A percentile compares a stretch with the other conserved stretches of the same genome.
These are phyloP conservation scores for Xiphophorus hellerii DNA, from an alignment of 2,113 vertebrate species.

Conservation along the genomic window DNA sequence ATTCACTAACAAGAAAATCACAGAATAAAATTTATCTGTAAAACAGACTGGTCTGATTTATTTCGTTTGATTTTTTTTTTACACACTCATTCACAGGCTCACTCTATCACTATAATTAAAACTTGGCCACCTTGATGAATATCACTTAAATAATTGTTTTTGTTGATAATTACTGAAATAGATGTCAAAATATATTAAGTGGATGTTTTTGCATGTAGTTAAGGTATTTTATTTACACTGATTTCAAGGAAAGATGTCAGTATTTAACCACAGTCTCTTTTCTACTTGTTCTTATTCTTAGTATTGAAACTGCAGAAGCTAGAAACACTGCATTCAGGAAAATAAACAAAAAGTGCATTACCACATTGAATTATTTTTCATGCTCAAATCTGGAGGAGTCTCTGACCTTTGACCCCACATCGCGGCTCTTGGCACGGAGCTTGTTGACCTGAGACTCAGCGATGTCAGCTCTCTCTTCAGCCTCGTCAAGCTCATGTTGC, in stretches of 20 bases:
- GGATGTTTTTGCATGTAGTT: not conserved
- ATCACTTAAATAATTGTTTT: not conserved
- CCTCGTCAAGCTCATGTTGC: slow-evolving; percentile 84
- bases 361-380: not conserved
- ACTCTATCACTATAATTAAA: no score
- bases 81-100: no score
- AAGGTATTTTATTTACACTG: not conserved
- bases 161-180: not conserved
- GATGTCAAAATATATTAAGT: not conserved
- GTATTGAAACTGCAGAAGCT: not conserved
- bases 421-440: slow-evolving; percentile 80
- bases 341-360: not conserved
- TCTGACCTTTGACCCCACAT: slow-evolving; percentile 78
- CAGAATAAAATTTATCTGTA: slow-evolving; percentile 36
- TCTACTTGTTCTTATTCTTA: not conserved
- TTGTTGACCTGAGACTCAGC: slow-evolving; percentile 85
- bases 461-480: slow-evolving; percentile 81
- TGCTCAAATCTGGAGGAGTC: not conserved
- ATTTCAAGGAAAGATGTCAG: not conserved
- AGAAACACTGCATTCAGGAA: not conserved
- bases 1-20: not conserved
- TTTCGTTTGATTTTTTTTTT: not conserved
- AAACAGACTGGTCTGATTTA: slow-evolving; percentile 23
- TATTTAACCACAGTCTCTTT: not conserved
- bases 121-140: not conserved